phyloP scores from a whole-genome alignment of 2,113 vertebrate species.

The Microtus oregoni region DNA sequence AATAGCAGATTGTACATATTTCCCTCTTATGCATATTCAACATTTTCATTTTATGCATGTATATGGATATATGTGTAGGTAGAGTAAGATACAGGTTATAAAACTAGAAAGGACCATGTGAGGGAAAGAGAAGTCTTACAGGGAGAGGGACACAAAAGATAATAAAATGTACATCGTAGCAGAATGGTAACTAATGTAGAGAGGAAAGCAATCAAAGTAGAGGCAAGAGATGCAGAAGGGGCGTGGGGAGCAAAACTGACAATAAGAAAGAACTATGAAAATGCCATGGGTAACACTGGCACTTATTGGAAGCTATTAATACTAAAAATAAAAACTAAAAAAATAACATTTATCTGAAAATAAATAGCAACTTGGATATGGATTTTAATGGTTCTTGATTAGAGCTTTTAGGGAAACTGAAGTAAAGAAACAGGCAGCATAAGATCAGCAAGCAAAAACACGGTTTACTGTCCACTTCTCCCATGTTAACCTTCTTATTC shows the following conservation, averaged over 20 bases:
- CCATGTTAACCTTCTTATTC: neutral
- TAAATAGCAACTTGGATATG: neutral
- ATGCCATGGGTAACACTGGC: neutral
- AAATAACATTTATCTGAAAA: neutral
- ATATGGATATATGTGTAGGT: no score
- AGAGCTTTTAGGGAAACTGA: neutral
- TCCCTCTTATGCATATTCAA: neutral
- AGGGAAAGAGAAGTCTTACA: no score
- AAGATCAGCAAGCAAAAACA: neutral
- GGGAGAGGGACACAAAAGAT: neutral
- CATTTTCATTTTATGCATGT: neutral
- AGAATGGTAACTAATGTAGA: neutral
- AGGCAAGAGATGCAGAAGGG: no score
- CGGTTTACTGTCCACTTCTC: fast-evolving
- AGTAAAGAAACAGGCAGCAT: neutral
- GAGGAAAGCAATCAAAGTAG: neutral
- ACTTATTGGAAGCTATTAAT: neutral
- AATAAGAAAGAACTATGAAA: neutral
- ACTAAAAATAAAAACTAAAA: neutral
- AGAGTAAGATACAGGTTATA: neutral
- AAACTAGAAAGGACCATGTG: neutral
- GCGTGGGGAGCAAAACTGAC: no score
- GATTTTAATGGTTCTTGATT: neutral
- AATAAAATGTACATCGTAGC: neutral
- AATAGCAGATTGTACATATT: neutral